These are phyloP conservation scores for Lerista edwardsae DNA, from an alignment of 2,797 vertebrate species.

Conservation along the genomic window DNA sequence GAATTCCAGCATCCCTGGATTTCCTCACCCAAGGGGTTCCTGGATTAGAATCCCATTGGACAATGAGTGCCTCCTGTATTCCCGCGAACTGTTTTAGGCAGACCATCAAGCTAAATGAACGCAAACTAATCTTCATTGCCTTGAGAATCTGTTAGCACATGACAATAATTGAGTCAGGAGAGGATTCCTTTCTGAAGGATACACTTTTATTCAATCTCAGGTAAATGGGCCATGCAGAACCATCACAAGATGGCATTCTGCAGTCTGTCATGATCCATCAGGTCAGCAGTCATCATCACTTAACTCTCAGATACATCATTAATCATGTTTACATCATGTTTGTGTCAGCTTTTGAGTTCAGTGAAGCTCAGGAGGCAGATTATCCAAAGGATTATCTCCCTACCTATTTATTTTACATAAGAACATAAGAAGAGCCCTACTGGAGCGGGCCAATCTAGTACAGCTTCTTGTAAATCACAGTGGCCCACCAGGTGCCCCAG, in stretches of 20 bases:
- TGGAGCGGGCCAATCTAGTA: too few relatives aligned
- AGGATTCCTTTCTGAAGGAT: constrained; percentile 33
- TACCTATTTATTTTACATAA: neutral
- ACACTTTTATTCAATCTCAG: neutral
- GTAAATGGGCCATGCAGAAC: neutral
- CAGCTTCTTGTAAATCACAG: too few relatives aligned
- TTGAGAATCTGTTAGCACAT: constrained; percentile 5
- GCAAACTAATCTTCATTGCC: neutral
- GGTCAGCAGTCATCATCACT: neutral
- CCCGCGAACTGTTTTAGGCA: neutral
- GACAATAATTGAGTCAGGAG: constrained; percentile 24
- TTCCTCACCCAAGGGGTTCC: too few relatives aligned
- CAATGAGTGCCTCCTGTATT: too few relatives aligned
- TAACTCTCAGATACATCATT: constrained; percentile 3
- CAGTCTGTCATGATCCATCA: neutral
- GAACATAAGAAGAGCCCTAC: too few relatives aligned
- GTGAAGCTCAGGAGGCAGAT: neutral
- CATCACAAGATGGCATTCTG: neutral
- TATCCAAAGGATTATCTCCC: neutral
- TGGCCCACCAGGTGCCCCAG: too few relatives aligned
- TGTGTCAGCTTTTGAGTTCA: constrained; percentile 4
- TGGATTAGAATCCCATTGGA: too few relatives aligned
- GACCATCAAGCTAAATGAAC: neutral
- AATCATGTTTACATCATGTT: neutral
- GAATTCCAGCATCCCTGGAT: too few relatives aligned